Conservation (phyloP, 2,797 vertebrate genomes). For the Tragopan temminckii region DNA sequence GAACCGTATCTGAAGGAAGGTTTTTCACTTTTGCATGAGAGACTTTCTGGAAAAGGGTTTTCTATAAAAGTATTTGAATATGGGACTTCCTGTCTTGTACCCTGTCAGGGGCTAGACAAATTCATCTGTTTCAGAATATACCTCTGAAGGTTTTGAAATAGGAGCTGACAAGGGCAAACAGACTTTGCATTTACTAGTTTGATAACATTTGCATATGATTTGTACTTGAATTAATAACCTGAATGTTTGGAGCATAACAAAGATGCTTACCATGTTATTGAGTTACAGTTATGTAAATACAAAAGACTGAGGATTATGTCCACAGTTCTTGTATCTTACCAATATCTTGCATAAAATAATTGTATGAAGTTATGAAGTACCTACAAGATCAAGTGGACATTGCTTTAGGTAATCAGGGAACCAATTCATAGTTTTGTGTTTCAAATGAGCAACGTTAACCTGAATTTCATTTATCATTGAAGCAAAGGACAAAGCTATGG, state of each 20-base stretch:
- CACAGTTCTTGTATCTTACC: slow-evolving; percentile 6
- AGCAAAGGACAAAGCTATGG: neutral
- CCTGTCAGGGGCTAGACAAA: neutral
- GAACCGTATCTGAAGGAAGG: neutral
- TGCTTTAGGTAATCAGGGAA: slow-evolving; percentile 33
- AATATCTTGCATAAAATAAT: slow-evolving; percentile 22
- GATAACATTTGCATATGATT: slow-evolving; percentile 45
- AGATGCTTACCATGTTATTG: slow-evolving; percentile 3
- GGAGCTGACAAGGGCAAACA: slow-evolving; percentile 7
- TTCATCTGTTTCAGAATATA: neutral
- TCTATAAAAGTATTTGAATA: slow-evolving; percentile 1
- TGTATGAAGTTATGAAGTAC: slow-evolving; percentile 38
- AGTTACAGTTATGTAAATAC: neutral
- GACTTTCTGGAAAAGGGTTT: neutral
- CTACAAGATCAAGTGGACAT: slow-evolving; percentile 23
- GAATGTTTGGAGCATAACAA: slow-evolving; percentile 9
- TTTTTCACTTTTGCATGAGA: neutral
- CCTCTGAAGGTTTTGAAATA: slow-evolving; percentile 29
- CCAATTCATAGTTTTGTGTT: slow-evolving; percentile 25
- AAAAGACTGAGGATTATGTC: slow-evolving; percentile 26
- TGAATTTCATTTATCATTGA: slow-evolving; percentile 16
- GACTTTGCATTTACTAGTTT: slow-evolving; percentile 45
- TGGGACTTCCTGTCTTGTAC: neutral
- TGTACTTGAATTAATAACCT: slow-evolving; percentile 43
- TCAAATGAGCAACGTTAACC: slow-evolving; percentile 28